These are phyloP conservation scores for Platalea minor DNA, from an alignment of 2,797 vertebrate genomes.

Conservation along the genomic window DNA sequence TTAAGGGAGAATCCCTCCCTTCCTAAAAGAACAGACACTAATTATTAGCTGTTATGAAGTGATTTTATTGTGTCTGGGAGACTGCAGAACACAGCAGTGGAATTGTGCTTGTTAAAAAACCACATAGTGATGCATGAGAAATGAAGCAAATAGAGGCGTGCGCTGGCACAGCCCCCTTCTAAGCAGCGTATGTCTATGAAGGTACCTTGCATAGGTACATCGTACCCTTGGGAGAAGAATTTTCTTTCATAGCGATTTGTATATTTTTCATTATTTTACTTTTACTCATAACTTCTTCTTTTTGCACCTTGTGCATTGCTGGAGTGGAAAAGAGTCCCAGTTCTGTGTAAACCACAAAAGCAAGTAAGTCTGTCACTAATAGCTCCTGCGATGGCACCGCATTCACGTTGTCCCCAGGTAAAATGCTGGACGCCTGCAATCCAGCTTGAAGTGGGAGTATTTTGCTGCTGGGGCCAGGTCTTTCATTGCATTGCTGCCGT, in stretches of 20 bases:
- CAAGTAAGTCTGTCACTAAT: neutral
- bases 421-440: rapidly evolving
- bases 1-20: neutral
- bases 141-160: neutral
- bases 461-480: neutral
- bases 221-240: neutral
- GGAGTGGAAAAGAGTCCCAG: neutral
- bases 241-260: neutral
- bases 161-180: neutral
- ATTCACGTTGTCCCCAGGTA: rapidly evolving
- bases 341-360: neutral
- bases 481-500: neutral
- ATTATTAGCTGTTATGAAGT: neutral
- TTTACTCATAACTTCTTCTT: neutral
- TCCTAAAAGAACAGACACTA: neutral
- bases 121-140: neutral
- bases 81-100: neutral
- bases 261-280: neutral
- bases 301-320: neutral
- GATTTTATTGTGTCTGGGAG: neutral
- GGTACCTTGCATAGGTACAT: neutral
- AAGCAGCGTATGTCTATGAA: neutral
- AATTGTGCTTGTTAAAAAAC: neutral
- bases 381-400: neutral
- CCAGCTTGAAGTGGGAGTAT: rapidly evolving